Conservation (phyloP, 1,140 invertebrate genomes). For the Drosophila kepulauana region DNA sequence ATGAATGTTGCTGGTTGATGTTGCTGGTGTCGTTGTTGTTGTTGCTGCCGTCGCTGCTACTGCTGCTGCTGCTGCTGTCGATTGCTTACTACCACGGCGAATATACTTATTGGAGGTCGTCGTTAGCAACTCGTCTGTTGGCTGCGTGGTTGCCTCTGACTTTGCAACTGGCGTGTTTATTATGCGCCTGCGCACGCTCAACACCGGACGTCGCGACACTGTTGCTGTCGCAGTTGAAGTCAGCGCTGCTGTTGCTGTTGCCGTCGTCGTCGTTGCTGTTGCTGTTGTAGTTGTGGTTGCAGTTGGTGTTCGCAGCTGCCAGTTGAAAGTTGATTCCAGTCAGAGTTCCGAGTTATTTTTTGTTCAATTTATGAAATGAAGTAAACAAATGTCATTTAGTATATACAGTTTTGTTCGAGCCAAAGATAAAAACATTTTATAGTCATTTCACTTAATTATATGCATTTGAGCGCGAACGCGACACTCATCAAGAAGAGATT, state of each 20-base stretch:
- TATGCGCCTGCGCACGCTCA: slow-evolving; percentile 79
- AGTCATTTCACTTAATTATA: no score
- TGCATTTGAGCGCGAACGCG: no score
- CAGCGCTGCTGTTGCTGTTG: slow-evolving; percentile 8
- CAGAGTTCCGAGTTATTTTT: slow-evolving; percentile 1
- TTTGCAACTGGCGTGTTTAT: slow-evolving; percentile 65
- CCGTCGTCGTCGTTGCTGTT: slow-evolving; percentile 30
- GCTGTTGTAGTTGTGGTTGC: slow-evolving; percentile 27
- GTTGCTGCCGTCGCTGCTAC: background rate
- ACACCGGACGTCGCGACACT: slow-evolving; percentile 73
- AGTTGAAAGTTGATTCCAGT: slow-evolving; percentile 23
- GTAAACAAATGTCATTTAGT: slow-evolving; percentile 32
- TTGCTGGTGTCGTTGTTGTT: slow-evolving; percentile 28
- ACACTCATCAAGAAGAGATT: no score
- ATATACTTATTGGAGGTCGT: slow-evolving; percentile 73
- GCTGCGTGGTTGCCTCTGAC: slow-evolving; percentile 47
- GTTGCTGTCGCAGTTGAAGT: slow-evolving; percentile 8
- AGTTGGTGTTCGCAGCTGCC: slow-evolving; percentile 72
- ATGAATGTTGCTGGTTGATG: slow-evolving; percentile 52
- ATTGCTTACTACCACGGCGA: slow-evolving; percentile 56
- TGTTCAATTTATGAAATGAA: slow-evolving; percentile 51
- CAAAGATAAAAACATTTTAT: no score
- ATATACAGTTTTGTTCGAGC: background rate
- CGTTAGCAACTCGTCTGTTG: slow-evolving; percentile 26
- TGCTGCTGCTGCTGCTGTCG: slow-evolving; percentile 29